Base-by-base conservation (phyloP, 2,113 vertebrate genomes). In the Periophthalmus modestus region DNA sequence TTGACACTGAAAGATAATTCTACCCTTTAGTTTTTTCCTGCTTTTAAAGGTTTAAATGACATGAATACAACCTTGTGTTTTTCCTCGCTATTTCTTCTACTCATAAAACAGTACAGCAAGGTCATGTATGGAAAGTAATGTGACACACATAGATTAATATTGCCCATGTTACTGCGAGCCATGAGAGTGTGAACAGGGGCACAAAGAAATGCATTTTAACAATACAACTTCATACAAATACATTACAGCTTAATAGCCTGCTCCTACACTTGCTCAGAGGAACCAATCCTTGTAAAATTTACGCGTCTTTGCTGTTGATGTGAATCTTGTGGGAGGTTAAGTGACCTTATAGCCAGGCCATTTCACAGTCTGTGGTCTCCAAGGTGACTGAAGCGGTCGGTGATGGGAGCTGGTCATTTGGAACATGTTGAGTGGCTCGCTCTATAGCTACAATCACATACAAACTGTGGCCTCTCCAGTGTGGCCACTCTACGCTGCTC, bases 341-440 rank as follows among this genome's bases (percentile, higher is more conserved):
- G 73, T 85, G 82, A 85, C 83, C 87, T 81, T 74, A 62, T 24
- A 34, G 61, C 66, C 61, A 66, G 86, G 79, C 79, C 78, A 79
- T 89, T 89, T 84, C 81, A 81, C 87, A 84, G 86, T 87, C 77
- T 88, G 74, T 74, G 68, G 79, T 88, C 73, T 68, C 86, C 84
- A 82, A 84, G 80, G 87, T 85, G 81, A 87, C 79, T 81, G 39
- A 21, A 81, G 79, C 50, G 24, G 69, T 14, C 75, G 55, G 68
- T 69, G 78, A 82, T 71, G 80, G 58, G 68, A 83, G 75, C 70
- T 46, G 80, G 79, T 88, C 82, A 69, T 82, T 90, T 58, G 68
- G 59, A 75, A 74, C 76, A 76, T 70, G 89, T 82, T 28, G 58
- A 89, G 87, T 79, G 67, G 65, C 70, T 69, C 33, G 23, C 74